These are phyloP conservation scores for Seira sanloemensis DNA, from an alignment of 2,888 invertebrate species.

Conservation along the genomic window DNA sequence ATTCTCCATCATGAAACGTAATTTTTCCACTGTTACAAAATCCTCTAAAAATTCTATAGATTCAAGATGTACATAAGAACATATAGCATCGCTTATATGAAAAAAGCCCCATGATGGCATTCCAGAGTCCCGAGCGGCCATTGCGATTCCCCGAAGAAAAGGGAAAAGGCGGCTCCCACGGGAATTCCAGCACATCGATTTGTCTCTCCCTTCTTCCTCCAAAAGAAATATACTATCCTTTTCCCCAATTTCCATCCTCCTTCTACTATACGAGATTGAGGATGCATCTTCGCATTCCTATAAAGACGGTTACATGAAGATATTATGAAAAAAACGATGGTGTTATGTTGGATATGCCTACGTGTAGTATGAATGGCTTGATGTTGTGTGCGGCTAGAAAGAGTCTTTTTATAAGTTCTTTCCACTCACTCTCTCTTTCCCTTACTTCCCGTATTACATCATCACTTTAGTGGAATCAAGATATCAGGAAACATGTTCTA, in stretches of 20 bases:
- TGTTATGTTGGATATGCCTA: not conserved
- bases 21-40: no score
- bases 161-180: conserved; percentile 73
- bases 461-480: conserved; percentile 50
- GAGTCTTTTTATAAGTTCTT: not conserved
- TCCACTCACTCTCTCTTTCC: not conserved
- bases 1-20: no score
- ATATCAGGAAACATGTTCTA: conserved; percentile 56
- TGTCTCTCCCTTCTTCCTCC: conserved; percentile 74
- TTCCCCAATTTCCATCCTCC: conserved; percentile 64
- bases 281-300: conserved; percentile 15
- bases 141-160: conserved; percentile 74
- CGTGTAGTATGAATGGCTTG: not conserved
- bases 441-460: conserved; percentile 33
- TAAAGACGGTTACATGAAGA: not conserved
- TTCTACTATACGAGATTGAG: conserved; percentile 32
- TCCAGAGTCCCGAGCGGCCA: conserved; percentile 74
- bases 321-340: not conserved
- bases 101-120: conserved; percentile 73
- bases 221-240: conserved; percentile 25
- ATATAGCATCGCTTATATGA: no score
- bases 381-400: not conserved
- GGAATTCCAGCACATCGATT: conserved; percentile 74
- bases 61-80: no score
- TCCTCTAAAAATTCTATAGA: no score